Conservation (phyloP, 2,888 invertebrate species). For the Epinotia brunnichana region DNA sequence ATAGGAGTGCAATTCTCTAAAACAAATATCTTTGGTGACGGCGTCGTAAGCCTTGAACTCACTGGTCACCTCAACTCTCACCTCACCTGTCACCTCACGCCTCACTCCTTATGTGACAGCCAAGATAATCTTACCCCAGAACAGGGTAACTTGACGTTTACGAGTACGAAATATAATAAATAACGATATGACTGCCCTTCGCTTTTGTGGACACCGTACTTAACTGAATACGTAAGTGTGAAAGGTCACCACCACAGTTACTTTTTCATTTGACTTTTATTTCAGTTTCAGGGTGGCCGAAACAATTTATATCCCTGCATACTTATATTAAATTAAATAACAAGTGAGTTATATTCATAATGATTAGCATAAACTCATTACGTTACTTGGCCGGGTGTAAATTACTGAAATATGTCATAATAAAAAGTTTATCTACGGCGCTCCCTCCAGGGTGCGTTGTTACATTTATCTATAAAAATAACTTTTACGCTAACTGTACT, state of each 20-base stretch:
- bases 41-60: too few species aligned
- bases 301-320: conserved; percentile 27
- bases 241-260: background rate
- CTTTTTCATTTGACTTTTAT: conserved; percentile 1
- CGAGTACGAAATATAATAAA: background rate
- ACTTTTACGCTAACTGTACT: conserved; percentile 48
- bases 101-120: too few species aligned
- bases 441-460: conserved; percentile 61
- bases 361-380: conserved; percentile 79
- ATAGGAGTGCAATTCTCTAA: too few species aligned
- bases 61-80: too few species aligned
- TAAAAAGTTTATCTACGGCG: conserved; percentile 69
- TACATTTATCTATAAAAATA: conserved; percentile 50
- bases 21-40: too few species aligned
- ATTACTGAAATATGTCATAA: conserved; percentile 76
- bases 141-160: background rate
- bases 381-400: conserved; percentile 62
- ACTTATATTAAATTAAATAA: conserved; percentile 42
- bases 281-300: conserved; percentile 15
- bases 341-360: conserved; percentile 58
- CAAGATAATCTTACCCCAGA: too few species aligned
- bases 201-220: background rate
- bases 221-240: background rate
- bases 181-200: background rate
- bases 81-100: too few species aligned